A percentile compares a stretch with the other conserved stretches of the same genome.
These are phyloP conservation scores for Synanthedon andrenaeformis DNA, from an alignment of 2,888 invertebrate species.

Conservation along the genomic window DNA sequence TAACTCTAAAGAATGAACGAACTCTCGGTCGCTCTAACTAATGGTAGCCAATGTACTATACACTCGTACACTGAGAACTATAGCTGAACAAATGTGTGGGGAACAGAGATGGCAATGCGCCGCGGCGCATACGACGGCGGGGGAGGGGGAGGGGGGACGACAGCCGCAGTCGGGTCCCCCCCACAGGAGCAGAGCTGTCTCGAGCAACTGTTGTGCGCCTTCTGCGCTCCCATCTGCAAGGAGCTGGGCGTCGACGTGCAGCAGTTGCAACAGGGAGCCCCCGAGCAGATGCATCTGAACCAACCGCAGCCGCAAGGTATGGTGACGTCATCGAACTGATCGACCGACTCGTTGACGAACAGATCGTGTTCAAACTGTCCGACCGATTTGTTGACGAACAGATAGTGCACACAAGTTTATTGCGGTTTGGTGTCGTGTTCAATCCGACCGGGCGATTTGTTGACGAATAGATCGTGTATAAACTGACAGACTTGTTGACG, in stretches of 20 bases:
- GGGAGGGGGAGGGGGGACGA: slow-evolving; percentile 8
- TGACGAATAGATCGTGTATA: too few species aligned
- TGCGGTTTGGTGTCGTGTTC: too few species aligned
- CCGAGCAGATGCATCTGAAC: slow-evolving; percentile 45
- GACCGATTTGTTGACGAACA: too few species aligned
- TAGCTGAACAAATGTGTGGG: background rate
- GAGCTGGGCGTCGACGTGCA: slow-evolving; percentile 57
- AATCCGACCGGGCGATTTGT: too few species aligned
- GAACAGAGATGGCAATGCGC: slow-evolving; percentile 51
- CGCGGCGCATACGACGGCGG: slow-evolving; percentile 33
- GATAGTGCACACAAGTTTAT: too few species aligned
- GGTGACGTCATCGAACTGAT: background rate
- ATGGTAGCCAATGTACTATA: too few species aligned
- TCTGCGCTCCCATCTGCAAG: slow-evolving; percentile 63
- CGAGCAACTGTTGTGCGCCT: slow-evolving; percentile 56
- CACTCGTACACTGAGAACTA: too few species aligned
- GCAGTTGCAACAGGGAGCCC: slow-evolving; percentile 29
- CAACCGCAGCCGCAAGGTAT: slow-evolving; percentile 37
- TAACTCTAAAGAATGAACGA: too few species aligned
- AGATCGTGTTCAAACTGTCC: too few species aligned
- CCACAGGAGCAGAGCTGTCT: slow-evolving; percentile 43
- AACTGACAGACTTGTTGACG: too few species aligned
- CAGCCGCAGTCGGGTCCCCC: slow-evolving; percentile 6
- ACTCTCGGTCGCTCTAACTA: too few species aligned
- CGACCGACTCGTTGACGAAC: background rate